Percentiles rank a stretch among this genome's conserved stretches.
These are phyloP conservation scores for Serinus canaria DNA, from an alignment of 2,113 vertebrate genomes.

Conservation along the genomic window DNA sequence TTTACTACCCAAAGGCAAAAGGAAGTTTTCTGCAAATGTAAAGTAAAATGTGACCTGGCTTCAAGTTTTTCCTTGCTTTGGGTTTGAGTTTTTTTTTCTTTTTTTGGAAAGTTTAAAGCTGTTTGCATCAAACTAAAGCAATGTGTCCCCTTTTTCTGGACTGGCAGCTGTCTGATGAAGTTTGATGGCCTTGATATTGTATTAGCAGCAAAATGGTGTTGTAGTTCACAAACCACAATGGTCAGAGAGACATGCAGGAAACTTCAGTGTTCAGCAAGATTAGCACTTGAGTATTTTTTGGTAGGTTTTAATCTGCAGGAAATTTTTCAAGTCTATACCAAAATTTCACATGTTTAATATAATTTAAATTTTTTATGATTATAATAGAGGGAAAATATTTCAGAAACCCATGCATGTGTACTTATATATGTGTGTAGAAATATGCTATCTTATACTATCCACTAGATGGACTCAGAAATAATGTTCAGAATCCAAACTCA, in stretches of 20 bases:
- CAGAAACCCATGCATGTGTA: not conserved
- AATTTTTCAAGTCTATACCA: not conserved
- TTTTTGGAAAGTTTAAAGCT: not conserved
- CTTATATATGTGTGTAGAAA: not conserved
- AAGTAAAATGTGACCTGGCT: not conserved
- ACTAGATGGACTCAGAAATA: constrained; percentile 52
- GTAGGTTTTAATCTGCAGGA: not conserved
- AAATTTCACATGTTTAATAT: not conserved
- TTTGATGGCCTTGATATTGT: not conserved
- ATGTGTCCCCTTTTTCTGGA: not conserved
- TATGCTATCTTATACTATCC: not conserved
- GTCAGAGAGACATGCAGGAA: not conserved
- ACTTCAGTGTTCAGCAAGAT: not conserved
- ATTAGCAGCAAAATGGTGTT: not conserved
- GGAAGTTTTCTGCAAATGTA: not conserved
- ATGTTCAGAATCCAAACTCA: not conserved
- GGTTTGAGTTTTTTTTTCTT: not conserved
- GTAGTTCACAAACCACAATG: not conserved
- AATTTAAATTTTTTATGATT: not conserved
- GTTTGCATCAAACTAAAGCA: not conserved
- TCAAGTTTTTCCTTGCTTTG: not conserved
- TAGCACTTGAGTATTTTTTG: not conserved
- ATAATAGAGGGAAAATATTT: not conserved
- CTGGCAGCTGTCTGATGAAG: not conserved
- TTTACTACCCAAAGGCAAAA: not conserved